A percentile compares a stretch with the other conserved stretches of the same genome.
phyloP scores from a whole-genome alignment of 2,888 invertebrate genomes.

The Luperina testacea region DNA sequence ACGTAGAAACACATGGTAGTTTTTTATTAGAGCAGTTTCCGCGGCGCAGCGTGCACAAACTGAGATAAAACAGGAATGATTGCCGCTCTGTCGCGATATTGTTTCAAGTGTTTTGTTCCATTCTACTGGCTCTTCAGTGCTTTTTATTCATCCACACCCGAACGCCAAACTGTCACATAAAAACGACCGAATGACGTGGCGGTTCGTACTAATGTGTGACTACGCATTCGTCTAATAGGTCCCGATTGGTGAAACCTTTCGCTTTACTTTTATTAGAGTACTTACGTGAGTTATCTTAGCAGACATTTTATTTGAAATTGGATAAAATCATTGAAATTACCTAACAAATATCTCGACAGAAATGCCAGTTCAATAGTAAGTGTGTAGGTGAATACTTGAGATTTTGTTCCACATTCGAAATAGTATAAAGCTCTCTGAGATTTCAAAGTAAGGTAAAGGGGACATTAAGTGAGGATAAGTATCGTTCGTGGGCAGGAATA shows the following conservation, averaged over 20 bases:
- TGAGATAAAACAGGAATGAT: slow-evolving; percentile 89
- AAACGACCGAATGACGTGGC: slow-evolving; percentile 72
- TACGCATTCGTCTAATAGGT: slow-evolving; percentile 24
- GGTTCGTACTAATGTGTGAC: slow-evolving; percentile 68
- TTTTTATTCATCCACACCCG: slow-evolving; percentile 82
- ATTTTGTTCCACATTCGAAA: slow-evolving; percentile 62
- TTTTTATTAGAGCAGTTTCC: slow-evolving; percentile 88
- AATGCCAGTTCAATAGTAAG: neutral
- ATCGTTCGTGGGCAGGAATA: slow-evolving; percentile 77
- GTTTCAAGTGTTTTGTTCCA: slow-evolving; percentile 88
- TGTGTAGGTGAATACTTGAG: slow-evolving; percentile 43
- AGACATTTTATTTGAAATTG: slow-evolving; percentile 4
- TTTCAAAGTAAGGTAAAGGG: slow-evolving; percentile 71
- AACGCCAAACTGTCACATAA: slow-evolving; percentile 76
- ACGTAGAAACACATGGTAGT: slow-evolving; percentile 79
- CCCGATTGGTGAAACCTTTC: slow-evolving; percentile 11
- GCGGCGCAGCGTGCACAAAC: slow-evolving; percentile 87
- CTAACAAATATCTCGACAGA: neutral
- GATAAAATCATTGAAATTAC: neutral
- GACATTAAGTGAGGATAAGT: slow-evolving; percentile 80
- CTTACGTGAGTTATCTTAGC: neutral
- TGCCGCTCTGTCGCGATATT: slow-evolving; percentile 88
- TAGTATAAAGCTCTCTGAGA: slow-evolving; percentile 60
- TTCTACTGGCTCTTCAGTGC: slow-evolving; percentile 78
- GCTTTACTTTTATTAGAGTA: slow-evolving; percentile 10